Conservation (phyloP, 1,140 invertebrate genomes). For the Papilio dardanus region DNA sequence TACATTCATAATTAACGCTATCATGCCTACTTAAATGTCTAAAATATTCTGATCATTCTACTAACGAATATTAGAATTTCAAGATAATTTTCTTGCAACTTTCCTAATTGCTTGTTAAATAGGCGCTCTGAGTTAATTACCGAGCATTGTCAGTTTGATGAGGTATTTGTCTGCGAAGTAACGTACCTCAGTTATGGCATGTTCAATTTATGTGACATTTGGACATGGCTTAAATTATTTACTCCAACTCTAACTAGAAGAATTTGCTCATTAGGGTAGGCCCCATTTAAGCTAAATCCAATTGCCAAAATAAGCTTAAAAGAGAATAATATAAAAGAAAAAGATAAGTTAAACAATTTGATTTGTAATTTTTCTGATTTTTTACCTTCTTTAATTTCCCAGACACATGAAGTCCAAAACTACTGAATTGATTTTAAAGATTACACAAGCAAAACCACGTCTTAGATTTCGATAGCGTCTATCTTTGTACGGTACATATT, state of each 20-base stretch:
- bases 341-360: no score
- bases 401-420: neutral
- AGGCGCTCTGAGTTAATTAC: neutral
- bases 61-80: neutral
- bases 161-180: neutral
- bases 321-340: no score
- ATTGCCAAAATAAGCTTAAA: no score
- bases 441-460: neutral
- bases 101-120: neutral
- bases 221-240: neutral
- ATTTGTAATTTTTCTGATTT: neutral
- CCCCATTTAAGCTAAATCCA: no score
- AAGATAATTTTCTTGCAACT: neutral
- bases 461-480: neutral
- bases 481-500: constrained; percentile 11
- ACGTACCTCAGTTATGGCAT: neutral
- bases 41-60: neutral
- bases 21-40: neutral
- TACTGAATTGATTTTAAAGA: neutral
- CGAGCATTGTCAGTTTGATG: neutral
- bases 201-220: neutral
- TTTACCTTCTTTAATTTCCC: neutral
- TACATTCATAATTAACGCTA: no score
- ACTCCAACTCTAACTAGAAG: neutral
- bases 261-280: no score